phyloP scores from a whole-genome alignment of 2,113 vertebrate genomes.

The Hydrolagus affinis region DNA sequence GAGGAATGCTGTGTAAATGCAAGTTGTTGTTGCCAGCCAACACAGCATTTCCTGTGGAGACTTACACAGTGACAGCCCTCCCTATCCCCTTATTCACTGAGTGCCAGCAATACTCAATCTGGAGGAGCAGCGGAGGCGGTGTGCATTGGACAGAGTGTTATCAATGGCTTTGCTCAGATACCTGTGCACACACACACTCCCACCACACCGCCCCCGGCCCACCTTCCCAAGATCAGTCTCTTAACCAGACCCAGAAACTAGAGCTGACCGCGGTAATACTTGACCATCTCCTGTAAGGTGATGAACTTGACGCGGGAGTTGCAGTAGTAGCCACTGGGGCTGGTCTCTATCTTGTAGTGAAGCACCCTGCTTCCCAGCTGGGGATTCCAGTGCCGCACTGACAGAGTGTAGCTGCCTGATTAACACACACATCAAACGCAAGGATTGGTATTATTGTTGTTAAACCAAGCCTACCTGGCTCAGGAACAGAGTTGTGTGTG shows the following conservation, averaged over 20 bases:
- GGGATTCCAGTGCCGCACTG: neutral
- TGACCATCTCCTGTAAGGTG: neutral
- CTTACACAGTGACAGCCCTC: neutral
- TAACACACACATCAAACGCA: neutral
- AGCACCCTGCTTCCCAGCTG: neutral
- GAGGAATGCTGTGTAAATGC: neutral
- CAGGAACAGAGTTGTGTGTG: too few species aligned
- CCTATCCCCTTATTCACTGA: neutral
- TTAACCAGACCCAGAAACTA: neutral
- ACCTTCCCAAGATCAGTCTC: neutral
- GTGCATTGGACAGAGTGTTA: neutral
- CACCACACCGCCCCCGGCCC: neutral
- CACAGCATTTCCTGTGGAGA: neutral
- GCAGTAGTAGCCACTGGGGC: conserved; percentile 13
- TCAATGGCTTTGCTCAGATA: neutral
- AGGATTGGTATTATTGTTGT: too few species aligned
- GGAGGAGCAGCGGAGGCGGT: too few species aligned
- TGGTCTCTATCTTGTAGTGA: neutral
- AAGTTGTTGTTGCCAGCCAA: neutral
- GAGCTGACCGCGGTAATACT: neutral
- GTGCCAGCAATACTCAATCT: too few species aligned
- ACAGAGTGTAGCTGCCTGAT: neutral
- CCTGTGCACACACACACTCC: neutral
- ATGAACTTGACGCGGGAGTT: conserved; percentile 4
- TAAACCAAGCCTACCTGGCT: too few species aligned